A percentile compares a stretch with the other conserved stretches of the same genome.
These are phyloP conservation scores for Alectoris magna DNA, from an alignment of 2,797 vertebrate genomes.

Conservation along the genomic window DNA sequence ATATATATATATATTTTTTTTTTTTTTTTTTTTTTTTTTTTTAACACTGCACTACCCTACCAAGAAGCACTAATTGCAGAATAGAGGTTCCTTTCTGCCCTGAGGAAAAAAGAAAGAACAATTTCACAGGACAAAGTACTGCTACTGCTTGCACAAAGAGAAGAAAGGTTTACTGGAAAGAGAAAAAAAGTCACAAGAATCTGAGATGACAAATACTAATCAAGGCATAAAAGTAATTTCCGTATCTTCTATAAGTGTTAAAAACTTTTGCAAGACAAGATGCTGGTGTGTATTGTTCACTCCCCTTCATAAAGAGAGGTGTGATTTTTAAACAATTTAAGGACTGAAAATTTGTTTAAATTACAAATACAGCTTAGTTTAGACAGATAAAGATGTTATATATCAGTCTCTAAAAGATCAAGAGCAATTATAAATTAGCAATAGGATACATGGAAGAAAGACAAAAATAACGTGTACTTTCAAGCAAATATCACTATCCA, in stretches of 20 bases:
- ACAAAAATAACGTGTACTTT: not conserved
- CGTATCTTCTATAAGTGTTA: not conserved
- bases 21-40: constrained; percentile 1
- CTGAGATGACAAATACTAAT: not conserved
- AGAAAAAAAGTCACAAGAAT: not conserved
- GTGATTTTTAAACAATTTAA: not conserved
- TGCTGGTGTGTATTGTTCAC: not conserved
- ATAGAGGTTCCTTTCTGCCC: not conserved
- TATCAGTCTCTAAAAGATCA: not conserved
- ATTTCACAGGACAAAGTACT: not conserved
- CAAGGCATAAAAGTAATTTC: not conserved
- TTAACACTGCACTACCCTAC: not conserved
- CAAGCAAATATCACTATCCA: not conserved
- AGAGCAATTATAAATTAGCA: not conserved
- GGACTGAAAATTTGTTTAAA: not conserved
- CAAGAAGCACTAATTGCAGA: not conserved
- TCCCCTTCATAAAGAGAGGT: not conserved
- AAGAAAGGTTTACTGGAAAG: not conserved
- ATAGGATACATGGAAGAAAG: not conserved
- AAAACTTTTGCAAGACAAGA: not conserved
- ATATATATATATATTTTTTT: not conserved
- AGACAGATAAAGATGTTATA: not conserved
- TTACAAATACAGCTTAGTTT: not conserved
- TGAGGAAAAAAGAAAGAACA: accelerated
- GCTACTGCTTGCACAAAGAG: not conserved